Evolutionary conservation across 1,140 invertebrate genomes (phyloP).

Genomic region (Diabrotica virgifera): DNA sequence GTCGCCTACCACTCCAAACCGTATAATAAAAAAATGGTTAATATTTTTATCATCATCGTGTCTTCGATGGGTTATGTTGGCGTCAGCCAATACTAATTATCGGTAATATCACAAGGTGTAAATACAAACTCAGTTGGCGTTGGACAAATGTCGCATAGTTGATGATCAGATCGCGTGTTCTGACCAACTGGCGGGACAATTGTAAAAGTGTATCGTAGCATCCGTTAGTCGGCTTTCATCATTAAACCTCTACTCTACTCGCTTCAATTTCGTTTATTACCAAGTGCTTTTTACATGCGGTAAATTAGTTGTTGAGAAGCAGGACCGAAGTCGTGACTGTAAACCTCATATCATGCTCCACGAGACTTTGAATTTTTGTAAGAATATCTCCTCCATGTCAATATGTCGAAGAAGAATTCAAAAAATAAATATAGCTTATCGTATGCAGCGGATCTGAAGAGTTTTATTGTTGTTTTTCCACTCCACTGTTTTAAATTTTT

Average conservation of each 20-base stretch:
- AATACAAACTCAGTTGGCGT: constrained; percentile 28
- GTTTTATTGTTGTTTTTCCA: too few species aligned
- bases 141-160: constrained; percentile 42
- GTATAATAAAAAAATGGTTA: too few species aligned
- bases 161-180: constrained; percentile 41
- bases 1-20: too few species aligned
- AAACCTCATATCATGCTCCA: too few species aligned
- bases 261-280: constrained; percentile 5
- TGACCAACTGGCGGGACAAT: constrained; percentile 33
- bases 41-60: background rate
- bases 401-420: too few species aligned
- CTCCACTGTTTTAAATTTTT: too few species aligned
- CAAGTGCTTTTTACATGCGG: background rate
- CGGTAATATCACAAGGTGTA: constrained; percentile 25
- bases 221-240: constrained; percentile 40
- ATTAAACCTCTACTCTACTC: constrained; percentile 26
- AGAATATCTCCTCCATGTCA: too few species aligned
- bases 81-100: constrained; percentile 16
- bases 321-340: too few species aligned
- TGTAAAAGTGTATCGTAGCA: constrained; percentile 35
- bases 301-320: background rate
- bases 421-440: too few species aligned
- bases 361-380: too few species aligned
- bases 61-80: background rate
- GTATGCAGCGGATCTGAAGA: too few species aligned